Conservation (phyloP, 2,888 invertebrate genomes). For the Exephanes ischioxanthus region DNA sequence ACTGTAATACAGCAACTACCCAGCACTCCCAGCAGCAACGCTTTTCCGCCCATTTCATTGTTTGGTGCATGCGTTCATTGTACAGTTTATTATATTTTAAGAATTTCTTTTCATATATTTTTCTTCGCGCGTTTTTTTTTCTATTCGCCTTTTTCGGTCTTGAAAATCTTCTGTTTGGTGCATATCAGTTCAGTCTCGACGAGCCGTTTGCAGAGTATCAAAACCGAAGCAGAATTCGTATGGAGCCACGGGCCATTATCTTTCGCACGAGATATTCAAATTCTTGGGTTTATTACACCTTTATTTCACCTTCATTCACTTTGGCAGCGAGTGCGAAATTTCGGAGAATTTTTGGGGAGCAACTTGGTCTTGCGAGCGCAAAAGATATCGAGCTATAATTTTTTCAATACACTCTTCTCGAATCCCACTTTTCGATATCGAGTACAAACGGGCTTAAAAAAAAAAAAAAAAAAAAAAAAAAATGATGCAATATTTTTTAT, state of each 20-base stretch:
- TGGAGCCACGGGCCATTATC: constrained; percentile 39
- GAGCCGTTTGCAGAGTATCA: constrained; percentile 42
- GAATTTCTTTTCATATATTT: constrained; percentile 3
- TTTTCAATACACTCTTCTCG: constrained; percentile 19
- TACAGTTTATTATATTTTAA: constrained; percentile 1
- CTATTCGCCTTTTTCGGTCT: constrained; percentile 24
- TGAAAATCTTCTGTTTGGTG: constrained; percentile 27
- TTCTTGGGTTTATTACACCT: constrained; percentile 34
- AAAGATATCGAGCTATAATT: not conserved
- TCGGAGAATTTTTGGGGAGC: constrained; percentile 1
- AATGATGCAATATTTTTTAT: not conserved
- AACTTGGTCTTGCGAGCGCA: not conserved
- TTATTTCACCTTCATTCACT: constrained; percentile 5
- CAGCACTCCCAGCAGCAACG: constrained; percentile 22
- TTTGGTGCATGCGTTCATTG: constrained; percentile 12
- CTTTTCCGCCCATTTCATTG: constrained; percentile 33
- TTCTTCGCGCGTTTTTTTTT: constrained; percentile 37
- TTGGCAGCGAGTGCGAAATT: not conserved
- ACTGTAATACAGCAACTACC: constrained; percentile 33
- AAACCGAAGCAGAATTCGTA: constrained; percentile 1
- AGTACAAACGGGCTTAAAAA: not conserved
- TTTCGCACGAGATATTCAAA: constrained; percentile 40
- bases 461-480: constrained; percentile 1
- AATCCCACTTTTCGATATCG: not conserved
- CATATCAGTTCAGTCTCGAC: not conserved